Evolutionary conservation across 2,888 invertebrate genomes (phyloP).

Genomic region (Idaea aversata): DNA sequence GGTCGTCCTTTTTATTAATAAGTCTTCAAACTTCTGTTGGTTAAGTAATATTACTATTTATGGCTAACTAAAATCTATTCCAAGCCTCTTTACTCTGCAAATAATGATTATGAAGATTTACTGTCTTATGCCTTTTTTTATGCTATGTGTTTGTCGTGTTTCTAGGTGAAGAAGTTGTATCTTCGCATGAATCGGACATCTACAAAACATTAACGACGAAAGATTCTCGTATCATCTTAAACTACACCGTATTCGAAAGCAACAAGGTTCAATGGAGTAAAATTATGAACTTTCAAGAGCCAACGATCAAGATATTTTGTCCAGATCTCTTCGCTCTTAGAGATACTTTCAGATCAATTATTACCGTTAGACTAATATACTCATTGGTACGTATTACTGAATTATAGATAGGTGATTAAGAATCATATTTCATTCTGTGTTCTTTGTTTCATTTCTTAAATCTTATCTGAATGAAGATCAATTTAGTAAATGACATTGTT

Average conservation of each 20-base stretch:
- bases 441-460: not conserved
- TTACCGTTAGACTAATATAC: slow-evolving; percentile 75
- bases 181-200: slow-evolving; percentile 48
- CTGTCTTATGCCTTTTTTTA: not conserved
- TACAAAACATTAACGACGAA: slow-evolving; percentile 47
- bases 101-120: not conserved
- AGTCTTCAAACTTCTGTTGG: not conserved
- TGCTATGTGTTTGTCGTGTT: not conserved
- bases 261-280: slow-evolving; percentile 75
- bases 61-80: not conserved
- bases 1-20: not conserved
- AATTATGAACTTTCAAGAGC: slow-evolving; percentile 76
- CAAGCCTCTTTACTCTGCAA: not conserved
- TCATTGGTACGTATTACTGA: slow-evolving; percentile 57
- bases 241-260: slow-evolving; percentile 72
- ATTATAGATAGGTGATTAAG: not conserved
- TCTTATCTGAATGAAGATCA: too few species aligned
- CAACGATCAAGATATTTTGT: slow-evolving; percentile 72
- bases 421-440: too few species aligned
- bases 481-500: too few species aligned
- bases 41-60: not conserved
- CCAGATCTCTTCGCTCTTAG: slow-evolving; percentile 72
- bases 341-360: slow-evolving; percentile 76
- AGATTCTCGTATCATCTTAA: slow-evolving; percentile 50
- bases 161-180: slow-evolving; percentile 31